phyloP scores from a whole-genome alignment of 2,888 invertebrate species.

The Xylophagus ater region DNA sequence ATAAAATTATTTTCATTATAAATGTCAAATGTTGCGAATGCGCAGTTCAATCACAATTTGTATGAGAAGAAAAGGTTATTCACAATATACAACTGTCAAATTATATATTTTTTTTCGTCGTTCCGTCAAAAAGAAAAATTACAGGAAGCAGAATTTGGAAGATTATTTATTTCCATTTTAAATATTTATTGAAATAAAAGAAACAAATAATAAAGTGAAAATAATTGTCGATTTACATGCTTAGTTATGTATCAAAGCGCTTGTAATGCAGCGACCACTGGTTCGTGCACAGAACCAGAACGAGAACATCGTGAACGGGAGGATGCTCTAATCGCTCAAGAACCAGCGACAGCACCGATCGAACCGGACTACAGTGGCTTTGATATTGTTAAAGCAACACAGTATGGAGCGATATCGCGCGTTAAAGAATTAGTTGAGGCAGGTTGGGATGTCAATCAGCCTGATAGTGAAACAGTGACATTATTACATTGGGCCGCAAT shows the following conservation, averaged over 20 bases:
- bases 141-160: too few species aligned
- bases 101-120: too few species aligned
- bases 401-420: constrained; percentile 82
- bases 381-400: constrained; percentile 91
- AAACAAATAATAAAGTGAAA: too few species aligned
- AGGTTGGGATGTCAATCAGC: constrained; percentile 88
- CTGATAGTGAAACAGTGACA: constrained; percentile 91
- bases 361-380: constrained; percentile 70
- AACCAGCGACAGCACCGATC: constrained; percentile 49
- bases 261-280: constrained; percentile 57
- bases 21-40: too few species aligned
- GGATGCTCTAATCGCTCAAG: constrained; percentile 49
- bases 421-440: constrained; percentile 79
- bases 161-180: too few species aligned
- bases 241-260: constrained; percentile 65
- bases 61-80: too few species aligned
- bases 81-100: too few species aligned
- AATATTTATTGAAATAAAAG: too few species aligned
- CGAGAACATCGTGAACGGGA: constrained; percentile 42
- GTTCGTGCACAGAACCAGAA: constrained; percentile 51
- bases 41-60: too few species aligned
- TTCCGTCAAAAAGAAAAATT: too few species aligned
- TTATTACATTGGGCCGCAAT: constrained; percentile 99
- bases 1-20: too few species aligned
- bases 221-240: too few species aligned